These are phyloP conservation scores for Archegozetes longisetosus DNA, from an alignment of 1,140 invertebrate genomes.

Conservation along the genomic window DNA sequence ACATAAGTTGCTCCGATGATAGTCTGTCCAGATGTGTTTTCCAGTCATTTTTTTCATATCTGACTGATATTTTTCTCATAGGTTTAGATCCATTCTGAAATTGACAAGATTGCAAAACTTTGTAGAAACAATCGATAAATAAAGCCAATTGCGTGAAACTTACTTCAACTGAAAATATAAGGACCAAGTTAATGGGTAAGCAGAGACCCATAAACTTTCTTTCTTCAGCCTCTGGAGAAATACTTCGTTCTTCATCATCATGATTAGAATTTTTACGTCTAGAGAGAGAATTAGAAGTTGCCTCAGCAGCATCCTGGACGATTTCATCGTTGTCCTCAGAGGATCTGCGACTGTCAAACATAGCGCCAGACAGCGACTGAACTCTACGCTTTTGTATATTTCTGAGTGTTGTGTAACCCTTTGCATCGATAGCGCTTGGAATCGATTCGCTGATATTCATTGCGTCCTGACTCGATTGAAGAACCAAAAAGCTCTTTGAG, in stretches of 20 bases:
- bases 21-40: constrained; percentile 3
- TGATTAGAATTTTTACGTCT: neutral
- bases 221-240: neutral
- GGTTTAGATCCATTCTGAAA: neutral
- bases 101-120: neutral
- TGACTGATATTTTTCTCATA: neutral
- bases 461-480: neutral
- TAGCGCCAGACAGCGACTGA: constrained; percentile 20
- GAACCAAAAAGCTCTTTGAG: neutral
- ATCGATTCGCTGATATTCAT: constrained; percentile 5
- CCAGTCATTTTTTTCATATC: neutral
- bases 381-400: constrained; percentile 45
- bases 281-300: neutral
- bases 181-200: constrained; percentile 16
- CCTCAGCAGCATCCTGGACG: neutral
- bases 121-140: neutral
- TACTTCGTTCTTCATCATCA: neutral
- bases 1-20: neutral
- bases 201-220: constrained; percentile 19
- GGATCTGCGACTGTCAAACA: neutral
- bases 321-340: neutral
- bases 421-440: constrained; percentile 33
- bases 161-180: constrained; percentile 7
- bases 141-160: neutral
- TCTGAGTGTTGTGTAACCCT: constrained; percentile 62